These are phyloP conservation scores for Speoplatyrhinus poulsoni DNA, from an alignment of 2,113 vertebrate genomes.

Conservation along the genomic window DNA sequence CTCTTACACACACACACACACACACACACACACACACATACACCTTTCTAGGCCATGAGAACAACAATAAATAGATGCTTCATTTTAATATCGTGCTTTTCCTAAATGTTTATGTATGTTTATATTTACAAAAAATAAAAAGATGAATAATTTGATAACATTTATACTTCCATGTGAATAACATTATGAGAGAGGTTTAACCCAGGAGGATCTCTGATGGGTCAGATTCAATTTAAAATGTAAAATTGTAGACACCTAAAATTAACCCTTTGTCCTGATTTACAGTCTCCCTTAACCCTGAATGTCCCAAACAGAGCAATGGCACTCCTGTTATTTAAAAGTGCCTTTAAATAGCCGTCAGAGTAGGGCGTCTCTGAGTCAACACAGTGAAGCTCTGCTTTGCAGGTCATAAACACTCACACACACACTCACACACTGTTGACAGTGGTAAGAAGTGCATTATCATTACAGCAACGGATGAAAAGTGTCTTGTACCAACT, in stretches of 20 bases:
- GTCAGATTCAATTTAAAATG: no score
- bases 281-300: slow-evolving; percentile 23
- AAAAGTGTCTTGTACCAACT: slow-evolving; percentile 37
- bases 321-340: slow-evolving; percentile 63
- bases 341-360: slow-evolving; percentile 62
- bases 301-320: slow-evolving; percentile 25
- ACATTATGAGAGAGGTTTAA: no score
- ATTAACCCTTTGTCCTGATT: slow-evolving; percentile 24
- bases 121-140: slow-evolving; percentile 19
- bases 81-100: slow-evolving; percentile 57
- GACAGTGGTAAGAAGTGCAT: slow-evolving; percentile 64
- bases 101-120: slow-evolving; percentile 16
- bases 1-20: slow-evolving; percentile 35
- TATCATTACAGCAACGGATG: slow-evolving; percentile 52
- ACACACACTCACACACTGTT: slow-evolving; percentile 25
- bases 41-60: slow-evolving; percentile 57
- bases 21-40: slow-evolving; percentile 46
- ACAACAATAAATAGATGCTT: slow-evolving; percentile 60
- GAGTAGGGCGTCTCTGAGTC: slow-evolving; percentile 49
- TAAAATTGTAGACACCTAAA: background rate
- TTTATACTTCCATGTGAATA: no score
- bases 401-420: slow-evolving; percentile 72
- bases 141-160: no score
- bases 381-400: slow-evolving; percentile 57
- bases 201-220: no score